phyloP scores from a whole-genome alignment of 1,140 invertebrate genomes.

The Zaprionus kolodkinae region DNA sequence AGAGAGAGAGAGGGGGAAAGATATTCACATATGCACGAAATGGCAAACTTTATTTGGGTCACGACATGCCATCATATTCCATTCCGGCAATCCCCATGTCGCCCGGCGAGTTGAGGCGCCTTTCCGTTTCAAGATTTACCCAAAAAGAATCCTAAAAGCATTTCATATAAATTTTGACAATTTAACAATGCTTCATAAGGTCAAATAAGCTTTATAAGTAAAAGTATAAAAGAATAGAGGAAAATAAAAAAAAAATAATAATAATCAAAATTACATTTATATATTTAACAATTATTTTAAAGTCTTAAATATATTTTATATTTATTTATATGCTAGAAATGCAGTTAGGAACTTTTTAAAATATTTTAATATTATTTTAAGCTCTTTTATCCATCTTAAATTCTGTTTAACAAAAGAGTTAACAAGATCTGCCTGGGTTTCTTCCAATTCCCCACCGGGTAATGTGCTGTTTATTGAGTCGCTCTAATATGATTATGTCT shows the following conservation, averaged over 20 bases:
- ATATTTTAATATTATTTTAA: too few species aligned
- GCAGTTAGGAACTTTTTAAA: too few species aligned
- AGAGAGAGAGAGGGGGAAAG: background rate
- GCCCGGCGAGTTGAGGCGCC: background rate
- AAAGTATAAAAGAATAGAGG: background rate
- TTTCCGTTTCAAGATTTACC: background rate
- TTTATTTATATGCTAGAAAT: too few species aligned
- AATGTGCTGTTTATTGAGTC: background rate
- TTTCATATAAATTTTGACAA: background rate
- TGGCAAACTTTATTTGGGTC: slow-evolving; percentile 7
- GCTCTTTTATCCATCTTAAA: background rate
- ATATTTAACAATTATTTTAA: background rate
- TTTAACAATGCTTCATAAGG: background rate
- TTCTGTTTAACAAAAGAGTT: background rate
- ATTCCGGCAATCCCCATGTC: slow-evolving; percentile 5
- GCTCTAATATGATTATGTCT: slow-evolving; percentile 36
- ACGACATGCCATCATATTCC: slow-evolving; percentile 17
- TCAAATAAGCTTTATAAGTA: background rate
- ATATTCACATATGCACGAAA: slow-evolving; percentile 30
- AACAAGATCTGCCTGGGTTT: background rate
- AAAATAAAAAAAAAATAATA: too few species aligned
- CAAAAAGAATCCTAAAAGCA: background rate
- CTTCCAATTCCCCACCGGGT: background rate
- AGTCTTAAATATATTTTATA: background rate
- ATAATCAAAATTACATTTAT: too few species aligned